These are phyloP conservation scores for Malthinus seriepunctatus DNA, from an alignment of 2,888 invertebrate species.

Conservation along the genomic window DNA sequence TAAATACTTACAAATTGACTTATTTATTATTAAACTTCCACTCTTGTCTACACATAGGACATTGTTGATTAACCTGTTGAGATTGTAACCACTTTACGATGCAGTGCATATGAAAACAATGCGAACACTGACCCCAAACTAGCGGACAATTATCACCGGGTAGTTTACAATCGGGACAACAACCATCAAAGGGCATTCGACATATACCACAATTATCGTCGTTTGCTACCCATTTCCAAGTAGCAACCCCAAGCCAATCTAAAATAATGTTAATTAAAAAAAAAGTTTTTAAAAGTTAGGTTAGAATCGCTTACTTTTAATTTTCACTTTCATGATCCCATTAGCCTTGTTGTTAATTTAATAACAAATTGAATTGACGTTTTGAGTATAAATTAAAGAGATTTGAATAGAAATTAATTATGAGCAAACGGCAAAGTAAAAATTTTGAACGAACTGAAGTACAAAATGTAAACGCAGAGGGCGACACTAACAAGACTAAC, in stretches of 20 bases:
- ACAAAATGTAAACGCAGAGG: no score
- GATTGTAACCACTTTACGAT: slow-evolving; percentile 99
- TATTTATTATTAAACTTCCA: slow-evolving; percentile 95
- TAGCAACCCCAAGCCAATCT: slow-evolving; percentile 95
- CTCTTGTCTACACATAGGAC: slow-evolving; percentile 97
- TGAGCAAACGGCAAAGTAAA: no score
- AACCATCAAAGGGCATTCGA: slow-evolving; percentile 98
- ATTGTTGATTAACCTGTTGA: slow-evolving; percentile 83
- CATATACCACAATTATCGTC: slow-evolving; percentile 99
- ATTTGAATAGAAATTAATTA: background rate
- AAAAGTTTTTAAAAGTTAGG: slow-evolving; percentile 20
- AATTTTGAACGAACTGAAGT: no score
- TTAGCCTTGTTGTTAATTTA: slow-evolving; percentile 7
- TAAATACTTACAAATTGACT: slow-evolving; percentile 22
- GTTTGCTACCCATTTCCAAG: slow-evolving; percentile 99
- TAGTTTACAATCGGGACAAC: slow-evolving; percentile 96
- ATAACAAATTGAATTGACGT: background rate
- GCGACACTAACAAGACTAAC: no score
- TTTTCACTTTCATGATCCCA: slow-evolving; percentile 62
- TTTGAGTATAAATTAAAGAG: background rate
- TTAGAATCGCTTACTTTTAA: slow-evolving; percentile 60
- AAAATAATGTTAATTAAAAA: slow-evolving; percentile 21
- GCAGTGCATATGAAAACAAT: slow-evolving; percentile 99
- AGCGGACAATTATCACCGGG: slow-evolving; percentile 98
- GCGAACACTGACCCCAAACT: slow-evolving; percentile 98